Conservation (phyloP, 2,888 invertebrate species). For the Drosophila rubida region DNA sequence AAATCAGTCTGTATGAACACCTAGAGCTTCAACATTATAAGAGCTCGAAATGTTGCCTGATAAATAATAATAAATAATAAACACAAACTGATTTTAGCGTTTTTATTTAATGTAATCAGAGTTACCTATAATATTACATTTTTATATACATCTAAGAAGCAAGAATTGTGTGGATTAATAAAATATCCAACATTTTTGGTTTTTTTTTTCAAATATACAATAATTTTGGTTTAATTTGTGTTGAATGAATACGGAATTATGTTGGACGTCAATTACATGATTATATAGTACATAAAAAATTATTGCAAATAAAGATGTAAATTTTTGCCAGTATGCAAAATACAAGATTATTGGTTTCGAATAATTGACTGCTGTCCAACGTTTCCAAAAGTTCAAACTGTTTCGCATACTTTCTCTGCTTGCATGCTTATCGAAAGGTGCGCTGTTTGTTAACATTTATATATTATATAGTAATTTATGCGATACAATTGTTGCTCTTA, state of each 20-base stretch:
- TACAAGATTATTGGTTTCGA: constrained; percentile 1
- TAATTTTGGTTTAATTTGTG: constrained; percentile 34
- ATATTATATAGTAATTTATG: constrained; percentile 3
- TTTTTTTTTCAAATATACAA: constrained; percentile 40
- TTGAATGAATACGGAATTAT: constrained; percentile 47
- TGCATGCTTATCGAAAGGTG: constrained; percentile 8
- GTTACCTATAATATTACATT: not conserved
- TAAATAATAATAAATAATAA: too few species aligned
- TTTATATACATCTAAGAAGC: constrained; percentile 49
- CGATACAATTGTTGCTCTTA: constrained; percentile 7
- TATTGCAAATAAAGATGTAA: constrained; percentile 20
- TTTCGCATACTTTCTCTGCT: constrained; percentile 8
- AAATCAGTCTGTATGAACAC: too few species aligned
- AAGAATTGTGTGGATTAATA: constrained; percentile 26
- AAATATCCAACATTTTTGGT: constrained; percentile 46
- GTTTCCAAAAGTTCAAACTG: constrained; percentile 30
- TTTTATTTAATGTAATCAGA: not conserved
- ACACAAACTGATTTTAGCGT: not conserved
- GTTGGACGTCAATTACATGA: constrained; percentile 26
- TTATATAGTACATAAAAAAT: constrained; percentile 24
- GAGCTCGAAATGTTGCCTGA: too few species aligned
- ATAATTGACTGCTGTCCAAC: constrained; percentile 18
- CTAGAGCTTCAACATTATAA: too few species aligned
- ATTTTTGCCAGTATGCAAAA: constrained; percentile 2
- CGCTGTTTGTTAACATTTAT: constrained; percentile 27